Conservation (phyloP, 2,113 vertebrate genomes). For the Prolemur simus region DNA sequence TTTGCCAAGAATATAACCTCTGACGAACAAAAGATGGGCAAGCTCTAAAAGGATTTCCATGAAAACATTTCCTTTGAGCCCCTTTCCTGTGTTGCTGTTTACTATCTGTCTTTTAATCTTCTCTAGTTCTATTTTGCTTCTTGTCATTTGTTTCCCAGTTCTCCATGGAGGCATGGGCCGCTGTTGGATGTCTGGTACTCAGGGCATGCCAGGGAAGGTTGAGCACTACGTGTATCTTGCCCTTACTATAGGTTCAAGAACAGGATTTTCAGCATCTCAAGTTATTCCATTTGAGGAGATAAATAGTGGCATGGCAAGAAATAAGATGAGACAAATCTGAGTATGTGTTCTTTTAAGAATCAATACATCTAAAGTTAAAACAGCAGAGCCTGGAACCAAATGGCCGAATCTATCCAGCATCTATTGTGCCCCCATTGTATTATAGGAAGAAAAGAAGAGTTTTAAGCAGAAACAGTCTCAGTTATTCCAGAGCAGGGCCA, state of each 20-base stretch:
- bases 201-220: background rate
- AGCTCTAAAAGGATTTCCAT: background rate
- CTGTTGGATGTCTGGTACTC: background rate
- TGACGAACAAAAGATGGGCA: background rate
- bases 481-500: background rate
- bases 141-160: background rate
- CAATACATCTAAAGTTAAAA: background rate
- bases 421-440: too few relatives aligned
- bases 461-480: background rate
- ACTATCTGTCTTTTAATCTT: too few relatives aligned
- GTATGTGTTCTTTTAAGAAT: background rate
- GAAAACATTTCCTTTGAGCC: background rate
- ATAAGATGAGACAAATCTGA: background rate
- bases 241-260: background rate
- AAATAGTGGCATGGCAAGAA: background rate
- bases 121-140: background rate
- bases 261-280: background rate
- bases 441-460: rapidly evolving
- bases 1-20: background rate
- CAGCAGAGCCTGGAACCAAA: background rate
- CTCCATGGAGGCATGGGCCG: background rate
- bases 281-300: background rate
- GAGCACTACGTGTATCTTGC: background rate
- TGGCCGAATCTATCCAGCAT: background rate
- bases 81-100: background rate